These are phyloP conservation scores for Idaea biselata DNA, from an alignment of 2,888 invertebrate genomes.

Conservation along the genomic window DNA sequence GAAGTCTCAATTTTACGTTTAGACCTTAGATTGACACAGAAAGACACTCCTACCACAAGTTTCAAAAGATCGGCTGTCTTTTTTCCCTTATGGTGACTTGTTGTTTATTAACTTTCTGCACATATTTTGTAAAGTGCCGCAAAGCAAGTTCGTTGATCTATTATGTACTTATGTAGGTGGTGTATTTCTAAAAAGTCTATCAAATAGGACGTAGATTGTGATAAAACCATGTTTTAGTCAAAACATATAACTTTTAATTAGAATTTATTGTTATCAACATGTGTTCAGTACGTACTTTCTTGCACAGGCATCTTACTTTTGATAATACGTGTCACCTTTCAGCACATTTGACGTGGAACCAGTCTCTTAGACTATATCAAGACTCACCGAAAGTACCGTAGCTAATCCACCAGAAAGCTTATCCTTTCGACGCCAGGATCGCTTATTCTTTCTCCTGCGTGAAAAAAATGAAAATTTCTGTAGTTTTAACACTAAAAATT, in stretches of 20 bases:
- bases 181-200: background rate
- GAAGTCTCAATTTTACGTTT: background rate
- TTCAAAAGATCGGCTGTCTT: background rate
- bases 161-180: background rate
- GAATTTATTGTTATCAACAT: constrained; percentile 12
- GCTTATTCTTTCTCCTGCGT: constrained; percentile 62
- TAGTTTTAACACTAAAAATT: constrained; percentile 39
- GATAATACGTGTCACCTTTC: constrained; percentile 80
- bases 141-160: background rate
- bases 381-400: constrained; percentile 76
- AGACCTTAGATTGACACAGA: background rate
- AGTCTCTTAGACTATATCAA: constrained; percentile 55
- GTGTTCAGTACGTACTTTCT: constrained; percentile 23
- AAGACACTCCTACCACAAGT: background rate
- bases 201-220: background rate
- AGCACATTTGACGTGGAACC: constrained; percentile 80
- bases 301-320: constrained; percentile 57
- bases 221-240: background rate
- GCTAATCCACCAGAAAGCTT: constrained; percentile 71
- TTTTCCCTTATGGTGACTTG: background rate
- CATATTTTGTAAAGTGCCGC: background rate
- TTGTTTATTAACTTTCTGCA: background rate
- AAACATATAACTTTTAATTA: background rate
- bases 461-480: constrained; percentile 48
- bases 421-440: constrained; percentile 72